Percentiles rank a stretch among this genome's conserved stretches.
These are phyloP conservation scores for Anhinga anhinga DNA, from an alignment of 2,113 vertebrate species.

Conservation along the genomic window DNA sequence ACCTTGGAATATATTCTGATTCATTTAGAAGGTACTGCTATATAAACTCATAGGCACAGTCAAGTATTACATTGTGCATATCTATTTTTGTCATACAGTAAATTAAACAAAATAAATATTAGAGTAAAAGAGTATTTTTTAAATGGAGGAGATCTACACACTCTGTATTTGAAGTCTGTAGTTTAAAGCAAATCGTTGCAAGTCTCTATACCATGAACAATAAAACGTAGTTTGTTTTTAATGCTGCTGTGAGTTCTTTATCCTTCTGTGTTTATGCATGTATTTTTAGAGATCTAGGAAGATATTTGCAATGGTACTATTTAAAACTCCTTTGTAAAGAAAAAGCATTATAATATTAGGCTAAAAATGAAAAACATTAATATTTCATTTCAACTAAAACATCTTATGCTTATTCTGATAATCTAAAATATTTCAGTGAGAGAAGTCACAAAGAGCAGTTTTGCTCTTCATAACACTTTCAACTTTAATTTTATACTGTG, in stretches of 20 bases:
- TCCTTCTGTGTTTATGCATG: neutral
- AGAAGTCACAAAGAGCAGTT: neutral
- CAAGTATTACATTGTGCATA: neutral
- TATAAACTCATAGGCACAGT: neutral
- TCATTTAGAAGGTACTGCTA: neutral
- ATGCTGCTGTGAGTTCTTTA: neutral
- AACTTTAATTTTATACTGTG: neutral
- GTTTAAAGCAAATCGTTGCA: neutral
- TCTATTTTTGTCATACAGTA: neutral
- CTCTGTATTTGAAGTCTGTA: neutral
- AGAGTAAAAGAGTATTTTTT: neutral
- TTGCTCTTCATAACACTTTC: neutral
- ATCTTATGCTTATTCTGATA: neutral
- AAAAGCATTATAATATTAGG: neutral
- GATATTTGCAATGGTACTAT: neutral
- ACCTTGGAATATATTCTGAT: neutral
- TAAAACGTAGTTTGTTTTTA: neutral
- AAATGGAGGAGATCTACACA: neutral
- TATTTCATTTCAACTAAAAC: neutral
- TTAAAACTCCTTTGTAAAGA: neutral
- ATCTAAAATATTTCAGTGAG: neutral
- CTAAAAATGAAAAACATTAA: neutral
- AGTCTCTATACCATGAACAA: neutral
- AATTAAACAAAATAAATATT: conserved; percentile 1
- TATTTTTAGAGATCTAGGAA: neutral